Evolutionary conservation across 1,140 invertebrate species (phyloP).

Genomic region (Amyelois transitella): DNA sequence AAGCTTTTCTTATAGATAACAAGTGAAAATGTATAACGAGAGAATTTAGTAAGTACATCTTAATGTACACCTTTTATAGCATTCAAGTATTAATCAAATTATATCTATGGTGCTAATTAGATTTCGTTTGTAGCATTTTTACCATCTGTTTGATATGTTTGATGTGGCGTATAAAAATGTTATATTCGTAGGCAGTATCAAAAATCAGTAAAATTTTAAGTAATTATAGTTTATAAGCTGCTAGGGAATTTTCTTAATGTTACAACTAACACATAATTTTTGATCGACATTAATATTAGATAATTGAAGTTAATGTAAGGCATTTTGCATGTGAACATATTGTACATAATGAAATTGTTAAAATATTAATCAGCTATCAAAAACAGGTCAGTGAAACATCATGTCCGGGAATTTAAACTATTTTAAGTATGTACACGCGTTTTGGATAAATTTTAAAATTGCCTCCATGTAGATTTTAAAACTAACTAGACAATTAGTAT

Average conservation of each 20-base stretch:
- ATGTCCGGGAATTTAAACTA: slow-evolving; percentile 12
- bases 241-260: not conserved
- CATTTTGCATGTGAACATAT: not conserved
- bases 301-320: not conserved
- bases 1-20: not conserved
- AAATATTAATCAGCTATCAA: slow-evolving; percentile 35
- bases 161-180: not conserved
- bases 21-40: not conserved
- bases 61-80: not conserved
- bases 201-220: not conserved
- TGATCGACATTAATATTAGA: slow-evolving; percentile 10
- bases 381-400: slow-evolving; percentile 37
- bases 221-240: not conserved
- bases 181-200: not conserved
- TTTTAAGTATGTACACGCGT: not conserved
- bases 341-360: slow-evolving; percentile 15
- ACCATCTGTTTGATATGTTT: not conserved
- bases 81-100: slow-evolving; percentile 11
- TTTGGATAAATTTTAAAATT: not conserved
- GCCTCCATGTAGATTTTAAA: not conserved
- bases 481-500: not conserved
- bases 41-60: not conserved
- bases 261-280: not conserved
- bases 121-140: slow-evolving; percentile 21
- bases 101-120: slow-evolving; percentile 49